phyloP scores from a whole-genome alignment of 2,113 vertebrate species.

The Mus pahari region DNA sequence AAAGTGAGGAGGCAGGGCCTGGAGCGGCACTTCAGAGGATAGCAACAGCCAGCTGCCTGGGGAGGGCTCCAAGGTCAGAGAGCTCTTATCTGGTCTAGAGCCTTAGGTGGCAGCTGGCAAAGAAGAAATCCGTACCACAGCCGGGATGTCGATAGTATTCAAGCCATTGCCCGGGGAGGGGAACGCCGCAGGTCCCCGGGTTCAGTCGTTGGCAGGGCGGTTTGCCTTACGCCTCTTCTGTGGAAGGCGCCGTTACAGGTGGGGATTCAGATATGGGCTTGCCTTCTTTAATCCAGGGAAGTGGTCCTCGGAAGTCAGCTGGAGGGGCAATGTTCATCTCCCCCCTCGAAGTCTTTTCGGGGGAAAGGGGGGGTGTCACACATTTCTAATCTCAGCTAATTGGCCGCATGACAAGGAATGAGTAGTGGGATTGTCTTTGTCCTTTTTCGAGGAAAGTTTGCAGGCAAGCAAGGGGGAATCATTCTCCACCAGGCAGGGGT shows the following conservation, averaged over 20 bases:
- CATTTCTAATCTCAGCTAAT: conserved; percentile 44
- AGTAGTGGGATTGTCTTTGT: background rate
- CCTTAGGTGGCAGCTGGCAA: background rate
- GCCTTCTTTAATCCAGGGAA: background rate
- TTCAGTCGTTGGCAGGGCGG: background rate
- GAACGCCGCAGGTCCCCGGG: background rate
- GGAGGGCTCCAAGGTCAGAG: conserved; percentile 28
- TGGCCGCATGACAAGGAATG: conserved; percentile 55
- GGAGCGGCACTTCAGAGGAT: background rate
- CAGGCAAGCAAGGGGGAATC: background rate
- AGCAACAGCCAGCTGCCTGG: background rate
- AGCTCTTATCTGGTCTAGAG: background rate
- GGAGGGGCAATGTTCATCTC: background rate
- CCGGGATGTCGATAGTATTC: background rate
- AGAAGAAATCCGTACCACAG: background rate
- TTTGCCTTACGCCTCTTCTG: background rate
- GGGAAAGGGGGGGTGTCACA: background rate
- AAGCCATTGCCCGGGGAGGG: background rate
- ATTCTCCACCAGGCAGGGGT: background rate
- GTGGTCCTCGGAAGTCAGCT: background rate
- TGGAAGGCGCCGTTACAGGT: background rate
- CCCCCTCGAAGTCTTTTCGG: background rate
- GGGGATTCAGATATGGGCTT: background rate
- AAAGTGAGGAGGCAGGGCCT: background rate
- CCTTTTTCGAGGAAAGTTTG: conserved; percentile 16